phyloP scores from a whole-genome alignment of 2,113 vertebrate genomes.

The Psittacula cyanocephala region DNA sequence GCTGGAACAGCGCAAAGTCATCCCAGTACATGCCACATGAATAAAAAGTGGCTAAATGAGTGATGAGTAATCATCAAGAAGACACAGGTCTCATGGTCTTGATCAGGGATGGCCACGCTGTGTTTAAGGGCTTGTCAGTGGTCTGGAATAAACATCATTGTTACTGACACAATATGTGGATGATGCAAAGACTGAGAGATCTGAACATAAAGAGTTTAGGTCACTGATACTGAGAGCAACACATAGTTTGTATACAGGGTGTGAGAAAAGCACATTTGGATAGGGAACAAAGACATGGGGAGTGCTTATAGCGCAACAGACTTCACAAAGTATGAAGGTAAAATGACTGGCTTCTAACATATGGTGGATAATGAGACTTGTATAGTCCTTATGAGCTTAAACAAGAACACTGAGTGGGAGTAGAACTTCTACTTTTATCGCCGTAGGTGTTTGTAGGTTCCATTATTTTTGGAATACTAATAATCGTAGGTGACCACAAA shows the following conservation, averaged over 20 bases:
- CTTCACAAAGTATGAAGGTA: not conserved
- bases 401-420: not conserved
- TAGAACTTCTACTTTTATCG: not conserved
- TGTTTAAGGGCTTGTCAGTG: not conserved
- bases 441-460: not conserved
- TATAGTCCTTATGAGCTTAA: not conserved
- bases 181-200: not conserved
- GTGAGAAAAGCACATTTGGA: not conserved
- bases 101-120: not conserved
- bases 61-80: not conserved
- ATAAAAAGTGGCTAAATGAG: not conserved
- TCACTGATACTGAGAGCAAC: not conserved
- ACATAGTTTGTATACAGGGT: not conserved
- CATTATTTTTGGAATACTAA: not conserved
- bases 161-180: not conserved
- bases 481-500: not conserved
- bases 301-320: not conserved
- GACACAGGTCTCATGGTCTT: not conserved
- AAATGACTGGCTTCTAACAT: not conserved
- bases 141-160: not conserved
- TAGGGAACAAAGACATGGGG: not conserved
- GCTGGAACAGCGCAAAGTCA: not conserved
- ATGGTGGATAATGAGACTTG: rapidly evolving
- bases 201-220: not conserved
- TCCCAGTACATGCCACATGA: not conserved